phyloP scores from a whole-genome alignment of 2,888 invertebrate genomes.

The Zhuqinia jingwanae region DNA sequence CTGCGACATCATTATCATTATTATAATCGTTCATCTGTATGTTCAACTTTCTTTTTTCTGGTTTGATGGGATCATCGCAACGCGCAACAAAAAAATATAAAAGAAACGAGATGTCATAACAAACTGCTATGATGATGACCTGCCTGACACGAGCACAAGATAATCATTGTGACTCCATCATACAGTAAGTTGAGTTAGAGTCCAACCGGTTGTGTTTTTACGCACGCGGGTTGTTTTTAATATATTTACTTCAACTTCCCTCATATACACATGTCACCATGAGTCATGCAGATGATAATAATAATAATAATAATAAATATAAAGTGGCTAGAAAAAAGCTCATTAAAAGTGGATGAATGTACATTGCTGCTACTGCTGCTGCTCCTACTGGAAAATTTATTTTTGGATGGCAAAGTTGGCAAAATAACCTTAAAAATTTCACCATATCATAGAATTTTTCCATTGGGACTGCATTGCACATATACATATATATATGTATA shows the following conservation, averaged over 20 bases:
- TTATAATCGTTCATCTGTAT: neutral
- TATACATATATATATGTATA: too few relatives aligned
- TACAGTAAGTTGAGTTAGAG: neutral
- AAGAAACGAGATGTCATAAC: conserved; percentile 23
- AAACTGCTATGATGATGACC: neutral
- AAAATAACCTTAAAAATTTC: conserved; percentile 13
- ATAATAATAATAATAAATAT: conserved; percentile 6
- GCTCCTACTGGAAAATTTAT: too few relatives aligned
- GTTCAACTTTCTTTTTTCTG: conserved; percentile 12
- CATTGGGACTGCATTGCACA: neutral
- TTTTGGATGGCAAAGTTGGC: neutral
- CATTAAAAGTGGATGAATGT: conserved; percentile 57
- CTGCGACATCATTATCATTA: neutral
- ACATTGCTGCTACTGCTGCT: neutral
- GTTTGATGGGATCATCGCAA: conserved; percentile 7
- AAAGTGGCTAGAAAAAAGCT: conserved; percentile 46
- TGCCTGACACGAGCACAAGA: too few relatives aligned
- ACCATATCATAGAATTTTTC: neutral
- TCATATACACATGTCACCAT: neutral
- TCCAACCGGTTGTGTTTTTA: neutral
- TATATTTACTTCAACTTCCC: conserved; percentile 23
- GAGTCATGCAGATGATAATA: neutral
- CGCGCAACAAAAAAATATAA: conserved; percentile 6
- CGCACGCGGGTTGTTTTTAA: conserved; percentile 24
- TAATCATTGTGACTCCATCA: neutral